A percentile compares a stretch with the other conserved stretches of the same genome.
These are phyloP conservation scores for Folsomia candida DNA, from an alignment of 2,888 invertebrate species.

Conservation along the genomic window DNA sequence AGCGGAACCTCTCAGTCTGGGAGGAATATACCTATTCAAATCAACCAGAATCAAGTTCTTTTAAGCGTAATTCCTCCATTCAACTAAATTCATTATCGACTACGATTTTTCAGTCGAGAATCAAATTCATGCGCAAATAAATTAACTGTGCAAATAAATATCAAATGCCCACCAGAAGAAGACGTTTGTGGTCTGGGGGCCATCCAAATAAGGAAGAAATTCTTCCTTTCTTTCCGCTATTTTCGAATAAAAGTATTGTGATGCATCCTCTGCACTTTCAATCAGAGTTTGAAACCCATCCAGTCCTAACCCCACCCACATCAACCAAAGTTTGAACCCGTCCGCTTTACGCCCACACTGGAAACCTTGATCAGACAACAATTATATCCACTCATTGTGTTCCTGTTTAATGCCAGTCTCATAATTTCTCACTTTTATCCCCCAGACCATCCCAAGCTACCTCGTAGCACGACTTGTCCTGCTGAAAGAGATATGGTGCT, in stretches of 20 bases:
- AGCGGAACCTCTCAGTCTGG: conserved; percentile 57
- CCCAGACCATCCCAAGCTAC: conserved; percentile 71
- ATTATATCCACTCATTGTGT: not conserved
- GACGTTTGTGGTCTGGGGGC: conserved; percentile 74
- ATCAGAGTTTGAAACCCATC: conserved; percentile 62
- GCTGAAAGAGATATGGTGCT: conserved; percentile 78
- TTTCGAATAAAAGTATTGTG: conserved; percentile 60
- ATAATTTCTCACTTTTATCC: conserved; percentile 65
- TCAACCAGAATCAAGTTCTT: conserved; percentile 53
- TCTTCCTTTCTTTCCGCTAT: conserved; percentile 58
- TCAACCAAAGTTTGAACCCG: conserved; percentile 86
- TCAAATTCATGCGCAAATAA: no score
- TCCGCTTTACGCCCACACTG: conserved; percentile 93
- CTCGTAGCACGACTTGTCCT: conserved; percentile 82
- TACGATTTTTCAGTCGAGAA: no score
- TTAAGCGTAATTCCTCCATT: not conserved
- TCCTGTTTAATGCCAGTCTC: not conserved
- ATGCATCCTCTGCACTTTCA: conserved; percentile 65
- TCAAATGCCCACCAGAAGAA: conserved; percentile 67
- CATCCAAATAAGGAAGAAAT: conserved; percentile 64
- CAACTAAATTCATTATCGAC: no score
- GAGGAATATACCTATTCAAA: conserved; percentile 80
- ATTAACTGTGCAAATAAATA: no score
- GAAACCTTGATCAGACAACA: conserved; percentile 56
- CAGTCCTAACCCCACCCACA: conserved; percentile 81